Evolutionary conservation across 2,113 vertebrate genomes (phyloP).

Genomic region (Meriones unguiculatus): DNA sequence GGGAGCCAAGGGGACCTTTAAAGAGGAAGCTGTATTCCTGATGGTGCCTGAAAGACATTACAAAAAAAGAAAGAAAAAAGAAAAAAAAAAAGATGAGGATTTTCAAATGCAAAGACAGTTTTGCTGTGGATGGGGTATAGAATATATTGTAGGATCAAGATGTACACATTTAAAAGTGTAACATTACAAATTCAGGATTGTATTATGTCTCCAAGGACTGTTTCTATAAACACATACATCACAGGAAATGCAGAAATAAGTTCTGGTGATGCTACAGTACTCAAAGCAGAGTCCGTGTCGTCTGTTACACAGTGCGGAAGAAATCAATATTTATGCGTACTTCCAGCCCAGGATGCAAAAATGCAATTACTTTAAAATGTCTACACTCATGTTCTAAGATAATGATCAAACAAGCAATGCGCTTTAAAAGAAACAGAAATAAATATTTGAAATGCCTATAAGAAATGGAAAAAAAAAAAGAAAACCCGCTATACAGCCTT

Average conservation of each 20-base stretch:
- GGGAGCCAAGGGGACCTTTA: not conserved
- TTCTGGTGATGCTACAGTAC: conserved; percentile 11
- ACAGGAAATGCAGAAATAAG: conserved; percentile 45
- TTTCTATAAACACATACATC: not conserved
- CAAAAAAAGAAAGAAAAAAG: not conserved
- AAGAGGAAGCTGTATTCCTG: not conserved
- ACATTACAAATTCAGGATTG: conserved; percentile 44
- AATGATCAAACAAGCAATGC: conserved; percentile 59
- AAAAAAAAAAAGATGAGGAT: not conserved
- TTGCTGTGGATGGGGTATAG: conserved; percentile 25
- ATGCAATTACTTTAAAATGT: conserved; percentile 72
- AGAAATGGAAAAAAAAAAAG: conserved; percentile 62
- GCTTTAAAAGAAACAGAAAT: conserved; percentile 68
- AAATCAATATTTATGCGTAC: conserved; percentile 66
- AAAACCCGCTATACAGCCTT: conserved; percentile 5
- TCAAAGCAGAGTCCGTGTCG: conserved; percentile 20
- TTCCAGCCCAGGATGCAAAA: conserved; percentile 60
- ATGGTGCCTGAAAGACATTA: not conserved
- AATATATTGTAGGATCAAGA: conserved; percentile 35
- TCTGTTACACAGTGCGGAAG: conserved; percentile 45
- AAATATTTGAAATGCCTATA: conserved; percentile 69
- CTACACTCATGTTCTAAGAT: conserved; percentile 52
- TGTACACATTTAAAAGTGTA: conserved; percentile 38
- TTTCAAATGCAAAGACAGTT: conserved; percentile 25
- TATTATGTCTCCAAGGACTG: conserved; percentile 5